Evolutionary conservation across 2,113 vertebrate species (phyloP), one percentile per base, ranked within the genome.

Genomic region (Callaeas wilsoni): DNA sequence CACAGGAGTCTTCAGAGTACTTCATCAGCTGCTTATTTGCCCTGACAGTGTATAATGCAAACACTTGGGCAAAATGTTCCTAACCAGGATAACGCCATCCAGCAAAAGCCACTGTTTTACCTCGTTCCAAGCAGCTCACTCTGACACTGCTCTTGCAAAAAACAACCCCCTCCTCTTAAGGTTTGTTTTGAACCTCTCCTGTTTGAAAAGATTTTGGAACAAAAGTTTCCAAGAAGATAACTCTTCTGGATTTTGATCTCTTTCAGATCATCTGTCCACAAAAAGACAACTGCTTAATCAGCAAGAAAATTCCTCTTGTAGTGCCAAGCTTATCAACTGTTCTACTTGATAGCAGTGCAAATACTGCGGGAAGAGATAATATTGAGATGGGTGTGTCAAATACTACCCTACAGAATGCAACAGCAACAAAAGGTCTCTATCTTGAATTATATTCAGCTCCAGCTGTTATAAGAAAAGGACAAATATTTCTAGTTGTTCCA

Each of bases 221-320:
- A 30, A 18, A 87, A 87, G 11, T 46, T 77, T 55, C 52, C 21
- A 77, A 56, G 32, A 83, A 80, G 37, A n/a, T 79, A 84, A 96
- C 23, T 52, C 22, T 64, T 76, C 25, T 71, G 39, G 52, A 9
- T 93, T 90, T 92, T 75, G 22, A 19, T 84, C 10, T 79, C 53
- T 96, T 84, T 56, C 93, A 97, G 97, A 23, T 76, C 8, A 57
- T 80, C 44, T 88, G 62, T 83, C 27, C 78, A 67, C 88, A 76
- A 71, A 95, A 93, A 59, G 8, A 0, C 23, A 41, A 25, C 5
- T 0, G 2, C 4, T 32, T 78, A 55, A 90, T 59, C 42, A 91
- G 53, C 65, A 97, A 97, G 93, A 90, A 86, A 92, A 87, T 92
- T 76, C 74, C 92, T 82, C 47, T 68, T 22, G 7, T 56, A 68